Conservation (phyloP, 2,113 vertebrate genomes). For the Cisticola juncidis region DNA sequence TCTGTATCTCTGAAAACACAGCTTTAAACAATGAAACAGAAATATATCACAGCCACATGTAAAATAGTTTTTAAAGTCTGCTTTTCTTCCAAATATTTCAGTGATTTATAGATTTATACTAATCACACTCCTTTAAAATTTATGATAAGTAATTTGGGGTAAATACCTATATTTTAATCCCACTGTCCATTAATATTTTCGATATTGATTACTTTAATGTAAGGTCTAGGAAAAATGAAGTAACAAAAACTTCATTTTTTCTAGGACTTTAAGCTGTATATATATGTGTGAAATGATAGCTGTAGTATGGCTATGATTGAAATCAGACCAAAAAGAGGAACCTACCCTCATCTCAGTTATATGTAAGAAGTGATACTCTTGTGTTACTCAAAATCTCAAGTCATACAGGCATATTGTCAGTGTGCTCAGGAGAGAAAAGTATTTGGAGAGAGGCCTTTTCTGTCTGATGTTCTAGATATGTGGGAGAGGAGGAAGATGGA, state of each 20-base stretch:
- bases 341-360: not conserved
- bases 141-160: not conserved
- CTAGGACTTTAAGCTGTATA: not conserved
- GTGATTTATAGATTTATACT: not conserved
- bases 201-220: not conserved
- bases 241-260: not conserved
- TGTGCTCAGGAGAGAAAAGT: not conserved
- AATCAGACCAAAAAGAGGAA: not conserved
- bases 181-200: not conserved
- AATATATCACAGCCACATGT: not conserved
- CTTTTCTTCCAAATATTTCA: not conserved
- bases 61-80: not conserved
- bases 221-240: not conserved
- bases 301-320: not conserved
- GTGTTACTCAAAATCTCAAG: not conserved
- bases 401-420: not conserved
- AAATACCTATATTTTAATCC: not conserved
- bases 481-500: not conserved
- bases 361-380: not conserved
- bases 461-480: not conserved
- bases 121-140: not conserved
- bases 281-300: rapidly evolving
- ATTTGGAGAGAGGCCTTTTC: not conserved
- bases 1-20: not conserved
- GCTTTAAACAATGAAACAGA: not conserved